Base-by-base conservation (phyloP, 2,113 vertebrate genomes). In the Macroglossus sobrinus region DNA sequence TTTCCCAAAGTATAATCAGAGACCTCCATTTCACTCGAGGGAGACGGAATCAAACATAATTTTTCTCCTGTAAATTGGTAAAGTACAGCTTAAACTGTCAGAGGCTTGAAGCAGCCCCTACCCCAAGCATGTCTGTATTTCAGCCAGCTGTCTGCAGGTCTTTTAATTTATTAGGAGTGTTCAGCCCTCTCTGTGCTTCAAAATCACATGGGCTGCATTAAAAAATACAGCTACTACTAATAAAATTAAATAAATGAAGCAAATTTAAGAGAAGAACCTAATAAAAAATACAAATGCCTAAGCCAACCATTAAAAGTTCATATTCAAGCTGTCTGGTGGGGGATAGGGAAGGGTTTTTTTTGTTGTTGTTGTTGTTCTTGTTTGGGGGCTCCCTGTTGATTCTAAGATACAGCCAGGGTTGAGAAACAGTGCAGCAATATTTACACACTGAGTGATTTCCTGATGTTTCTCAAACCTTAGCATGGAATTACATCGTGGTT, bases 261-360 rank as follows among this genome's bases (percentile, higher is more conserved):
- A 79, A 82, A 50, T 50, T 40, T 66, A 75, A 88, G 81, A 93
- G 96, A 64, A 47, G 4, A 81, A 86, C 61, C 19, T 16, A 79
- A 76, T 18, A 35, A 38, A 63, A 81, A 38, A 5, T 11, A 43
- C 14, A 57, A 47, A 81, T 81, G 16, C 18, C 30, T 7, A 5
- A 45, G 28, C 22, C 28, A 68, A 79, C 28, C 66, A 76, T 95
- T 94, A 84, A 78, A 63, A 68, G 95, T 93, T 92, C 69, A 75
- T 24, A 75, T 47, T 75, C 14, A 64, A 71, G 5, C 47, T 50
- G 40, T 82, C 55, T 93, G 43, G 24, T 26, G 35, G n/a, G 21
- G 19, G 18, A 9, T 28, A 1, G 28, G 28, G 14, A 1, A 30
- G 4, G 10, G 16, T 3, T 35, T 15, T 57, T 71, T 76, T 50